Conservation (phyloP, 2,797 vertebrate species). For the Enteromius trimaculatus region DNA sequence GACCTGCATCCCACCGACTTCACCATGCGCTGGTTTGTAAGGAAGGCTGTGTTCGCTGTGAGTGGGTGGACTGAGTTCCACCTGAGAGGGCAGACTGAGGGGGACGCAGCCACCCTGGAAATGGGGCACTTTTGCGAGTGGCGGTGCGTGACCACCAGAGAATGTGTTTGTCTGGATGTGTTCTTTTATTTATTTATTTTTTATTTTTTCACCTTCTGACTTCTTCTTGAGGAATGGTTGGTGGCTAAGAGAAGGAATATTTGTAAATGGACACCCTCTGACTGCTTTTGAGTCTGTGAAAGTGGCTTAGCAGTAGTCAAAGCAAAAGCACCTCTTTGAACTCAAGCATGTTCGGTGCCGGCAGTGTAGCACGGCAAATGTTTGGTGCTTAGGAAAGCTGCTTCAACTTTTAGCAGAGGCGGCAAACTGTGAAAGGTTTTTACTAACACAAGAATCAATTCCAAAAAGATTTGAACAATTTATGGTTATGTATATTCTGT, state of each 20-base stretch:
- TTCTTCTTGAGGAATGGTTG: constrained; percentile 45
- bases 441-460: constrained; percentile 26
- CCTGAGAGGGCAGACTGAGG: constrained; percentile 58
- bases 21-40: constrained; percentile 60
- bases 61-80: constrained; percentile 61
- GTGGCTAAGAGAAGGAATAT: constrained; percentile 33
- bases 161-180: constrained; percentile 53
- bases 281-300: constrained; percentile 60
- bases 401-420: constrained; percentile 38
- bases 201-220: constrained; percentile 43
- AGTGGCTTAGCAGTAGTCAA: constrained; percentile 60
- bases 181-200: constrained; percentile 19
- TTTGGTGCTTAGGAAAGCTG: constrained; percentile 41
- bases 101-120: constrained; percentile 60
- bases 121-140: constrained; percentile 59
- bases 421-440: constrained; percentile 20
- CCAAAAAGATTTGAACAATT: neutral
- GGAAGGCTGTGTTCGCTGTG: constrained; percentile 59
- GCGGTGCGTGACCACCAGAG: constrained; percentile 54
- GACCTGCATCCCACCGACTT: constrained; percentile 62
- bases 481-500: too few relatives aligned
- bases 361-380: constrained; percentile 49
- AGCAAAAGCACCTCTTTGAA: constrained; percentile 62
- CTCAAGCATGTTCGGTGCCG: constrained; percentile 43
- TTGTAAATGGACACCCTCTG: constrained; percentile 52